phyloP scores from a whole-genome alignment of 2,888 invertebrate species.

The Nomada fucata region DNA sequence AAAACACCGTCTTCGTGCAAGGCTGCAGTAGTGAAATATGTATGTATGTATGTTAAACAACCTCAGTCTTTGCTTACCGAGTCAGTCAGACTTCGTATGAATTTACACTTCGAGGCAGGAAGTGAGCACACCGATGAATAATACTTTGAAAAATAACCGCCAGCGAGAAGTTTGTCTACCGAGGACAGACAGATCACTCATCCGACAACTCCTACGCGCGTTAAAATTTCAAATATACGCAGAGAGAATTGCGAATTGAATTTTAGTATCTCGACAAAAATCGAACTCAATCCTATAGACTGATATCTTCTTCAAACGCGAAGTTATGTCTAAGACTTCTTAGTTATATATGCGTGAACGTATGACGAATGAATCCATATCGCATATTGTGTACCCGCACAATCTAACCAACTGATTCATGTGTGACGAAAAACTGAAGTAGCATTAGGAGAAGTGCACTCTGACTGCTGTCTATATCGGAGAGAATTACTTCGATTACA shows the following conservation, averaged over 20 bases:
- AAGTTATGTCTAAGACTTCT: no score
- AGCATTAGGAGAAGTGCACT: no score
- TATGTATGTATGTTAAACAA: slow-evolving; percentile 16
- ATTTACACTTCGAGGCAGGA: slow-evolving; percentile 3
- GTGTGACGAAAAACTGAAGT: no score
- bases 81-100: slow-evolving; percentile 1
- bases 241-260: neutral
- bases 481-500: no score
- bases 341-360: no score
- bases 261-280: neutral
- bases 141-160: slow-evolving; percentile 2
- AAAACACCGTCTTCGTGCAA: neutral
- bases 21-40: slow-evolving; percentile 2
- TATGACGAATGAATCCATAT: no score
- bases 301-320: no score
- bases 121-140: slow-evolving; percentile 2
- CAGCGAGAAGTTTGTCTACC: neutral
- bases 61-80: neutral
- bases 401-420: no score
- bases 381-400: no score
- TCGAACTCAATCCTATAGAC: neutral
- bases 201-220: neutral
- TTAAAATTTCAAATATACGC: neutral
- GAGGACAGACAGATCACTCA: neutral
- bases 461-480: no score